Conservation (phyloP, 2,888 invertebrate genomes). For the Latheticus oryzae region DNA sequence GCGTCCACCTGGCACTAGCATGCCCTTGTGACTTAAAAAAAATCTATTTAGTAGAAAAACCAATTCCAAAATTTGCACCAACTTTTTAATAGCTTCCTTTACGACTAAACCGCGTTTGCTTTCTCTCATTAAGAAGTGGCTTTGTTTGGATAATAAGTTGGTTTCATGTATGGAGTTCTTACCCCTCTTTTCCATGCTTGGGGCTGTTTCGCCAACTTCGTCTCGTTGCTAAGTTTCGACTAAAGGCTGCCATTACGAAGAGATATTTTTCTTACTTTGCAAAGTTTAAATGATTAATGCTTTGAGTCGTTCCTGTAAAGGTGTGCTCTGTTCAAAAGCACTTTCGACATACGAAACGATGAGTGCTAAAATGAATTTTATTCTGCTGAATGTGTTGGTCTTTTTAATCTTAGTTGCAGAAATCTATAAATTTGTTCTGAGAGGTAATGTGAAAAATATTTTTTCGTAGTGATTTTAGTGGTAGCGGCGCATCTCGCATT, state of each 20-base stretch:
- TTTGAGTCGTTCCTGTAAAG: conserved; percentile 3
- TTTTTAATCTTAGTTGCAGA: too few relatives aligned
- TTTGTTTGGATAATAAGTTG: conserved; percentile 42
- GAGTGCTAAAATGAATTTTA: conserved; percentile 9
- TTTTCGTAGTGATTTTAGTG: too few relatives aligned
- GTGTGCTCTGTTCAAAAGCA: conserved; percentile 13
- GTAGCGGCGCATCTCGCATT: too few relatives aligned
- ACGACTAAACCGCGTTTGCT: conserved; percentile 28
- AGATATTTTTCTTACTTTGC: conserved; percentile 33
- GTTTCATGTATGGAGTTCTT: conserved; percentile 31
- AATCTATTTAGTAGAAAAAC: conserved; percentile 1
- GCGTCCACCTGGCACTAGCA: conserved; percentile 43
- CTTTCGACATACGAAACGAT: conserved; percentile 7
- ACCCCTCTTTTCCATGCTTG: conserved; percentile 21
- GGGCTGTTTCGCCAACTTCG: conserved; percentile 24
- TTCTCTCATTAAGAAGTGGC: conserved; percentile 36
- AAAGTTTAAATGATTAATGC: conserved; percentile 38
- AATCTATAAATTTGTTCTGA: too few relatives aligned
- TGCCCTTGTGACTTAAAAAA: too few relatives aligned
- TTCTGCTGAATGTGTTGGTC: neutral
- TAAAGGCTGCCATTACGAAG: conserved; percentile 30
- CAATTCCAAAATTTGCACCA: too few relatives aligned
- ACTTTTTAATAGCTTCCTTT: conserved; percentile 4
- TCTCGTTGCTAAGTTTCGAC: conserved; percentile 19
- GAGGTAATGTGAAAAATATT: too few relatives aligned